Conservation (phyloP, 30 jellyfish, hydroid and myxozoan species). For the Cassiopea xamachana region DNA sequence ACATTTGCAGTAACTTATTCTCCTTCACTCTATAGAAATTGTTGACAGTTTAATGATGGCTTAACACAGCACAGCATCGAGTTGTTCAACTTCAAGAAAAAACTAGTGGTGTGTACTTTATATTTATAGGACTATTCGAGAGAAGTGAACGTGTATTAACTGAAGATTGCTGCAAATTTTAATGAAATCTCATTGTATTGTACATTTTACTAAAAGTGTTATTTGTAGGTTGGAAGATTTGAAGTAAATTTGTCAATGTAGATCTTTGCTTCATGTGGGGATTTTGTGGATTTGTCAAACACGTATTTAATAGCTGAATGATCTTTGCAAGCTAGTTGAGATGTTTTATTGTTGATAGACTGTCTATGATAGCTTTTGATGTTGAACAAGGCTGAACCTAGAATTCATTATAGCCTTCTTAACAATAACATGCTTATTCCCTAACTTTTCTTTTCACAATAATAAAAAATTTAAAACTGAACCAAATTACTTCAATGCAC, state of each 20-base stretch:
- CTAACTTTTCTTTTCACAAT: not conserved
- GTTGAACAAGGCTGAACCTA: not conserved
- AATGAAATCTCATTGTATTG: not conserved
- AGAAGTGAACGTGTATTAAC: not conserved
- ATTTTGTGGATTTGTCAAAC: no score
- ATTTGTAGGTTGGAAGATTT: not conserved
- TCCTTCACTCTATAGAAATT: not conserved
- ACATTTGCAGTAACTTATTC: not conserved
- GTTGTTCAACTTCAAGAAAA: not conserved
- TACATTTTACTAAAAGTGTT: not conserved
- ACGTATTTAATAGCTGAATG: no score
- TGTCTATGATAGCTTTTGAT: not conserved
- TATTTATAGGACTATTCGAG: not conserved
- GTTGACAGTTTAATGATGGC: not conserved
- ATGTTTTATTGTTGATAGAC: not conserved
- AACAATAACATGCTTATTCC: not conserved
- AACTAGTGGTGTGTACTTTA: not conserved
- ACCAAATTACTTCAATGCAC: not conserved
- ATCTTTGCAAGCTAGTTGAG: not conserved
- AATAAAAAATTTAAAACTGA: no score
- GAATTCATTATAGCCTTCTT: not conserved
- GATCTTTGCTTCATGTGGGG: not conserved
- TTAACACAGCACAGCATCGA: not conserved
- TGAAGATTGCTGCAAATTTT: not conserved
- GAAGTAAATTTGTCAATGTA: not conserved